A percentile compares a stretch with the other conserved stretches of the same genome.
Evolutionary conservation across 2,888 invertebrate species (phyloP).

Genomic region (Ptilodon capucinus): DNA sequence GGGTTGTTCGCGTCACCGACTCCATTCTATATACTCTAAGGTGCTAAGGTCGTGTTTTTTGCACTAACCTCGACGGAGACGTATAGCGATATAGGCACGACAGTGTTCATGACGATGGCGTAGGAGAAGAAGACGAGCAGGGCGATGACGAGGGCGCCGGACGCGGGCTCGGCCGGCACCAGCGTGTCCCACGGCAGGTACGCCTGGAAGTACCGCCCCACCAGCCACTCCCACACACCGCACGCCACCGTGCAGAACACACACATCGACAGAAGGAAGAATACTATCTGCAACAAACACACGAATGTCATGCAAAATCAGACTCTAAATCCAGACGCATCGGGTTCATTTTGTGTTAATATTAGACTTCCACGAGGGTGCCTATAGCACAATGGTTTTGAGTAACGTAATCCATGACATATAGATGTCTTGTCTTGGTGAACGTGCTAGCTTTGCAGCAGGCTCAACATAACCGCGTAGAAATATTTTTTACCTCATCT

Average conservation of each 20-base stretch:
- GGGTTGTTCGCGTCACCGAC: no score
- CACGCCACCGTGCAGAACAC: slow-evolving; percentile 98
- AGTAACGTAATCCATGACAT: no score
- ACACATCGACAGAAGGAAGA: slow-evolving; percentile 98
- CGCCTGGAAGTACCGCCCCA: slow-evolving; percentile 93
- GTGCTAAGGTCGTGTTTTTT: no score
- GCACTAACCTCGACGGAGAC: slow-evolving; percentile 95
- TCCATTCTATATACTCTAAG: no score
- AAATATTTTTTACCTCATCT: no score
- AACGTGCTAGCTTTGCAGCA: no score
- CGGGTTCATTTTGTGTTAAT: no score
- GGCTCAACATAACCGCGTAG: no score
- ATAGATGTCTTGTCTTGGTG: no score
- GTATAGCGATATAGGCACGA: slow-evolving; percentile 99
- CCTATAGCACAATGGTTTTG: no score
- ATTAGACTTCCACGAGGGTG: no score
- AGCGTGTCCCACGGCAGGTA: slow-evolving; percentile 97
- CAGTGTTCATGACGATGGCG: slow-evolving; percentile 99
- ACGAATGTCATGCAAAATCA: background rate
- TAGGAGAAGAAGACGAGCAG: slow-evolving; percentile 99
- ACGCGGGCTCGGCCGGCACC: slow-evolving; percentile 91
- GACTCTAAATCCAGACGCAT: no score
- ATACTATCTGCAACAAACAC: slow-evolving; percentile 91
- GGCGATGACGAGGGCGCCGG: slow-evolving; percentile 96
- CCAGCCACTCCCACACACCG: slow-evolving; percentile 98